Evolutionary conservation across 2,113 vertebrate genomes (phyloP), one percentile per base, ranked within the genome.

Genomic region (Pelecanus crispus): DNA sequence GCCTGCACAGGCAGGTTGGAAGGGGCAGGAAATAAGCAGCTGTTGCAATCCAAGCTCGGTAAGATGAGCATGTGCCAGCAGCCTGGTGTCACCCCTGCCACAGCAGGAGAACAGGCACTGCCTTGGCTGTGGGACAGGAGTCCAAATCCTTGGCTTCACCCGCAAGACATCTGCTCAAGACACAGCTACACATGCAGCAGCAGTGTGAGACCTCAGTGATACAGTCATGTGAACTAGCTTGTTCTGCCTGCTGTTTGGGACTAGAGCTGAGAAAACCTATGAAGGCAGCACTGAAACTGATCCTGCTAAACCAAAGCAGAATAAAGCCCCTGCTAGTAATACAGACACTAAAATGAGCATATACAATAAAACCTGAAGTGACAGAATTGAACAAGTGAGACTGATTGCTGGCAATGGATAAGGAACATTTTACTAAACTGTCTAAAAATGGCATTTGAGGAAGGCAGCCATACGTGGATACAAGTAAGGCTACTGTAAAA

Each of bases 171-270:
- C 38, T 17, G 25, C 40, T 40, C 18, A 12, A 6, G 32, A 42
- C 20, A 26, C 18, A 19, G 49, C 31, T 28, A 7, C 36, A 3
- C 5, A 1, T 13, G 15, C 10, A 1, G 36, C 56, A 32, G 32
- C 45, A 14, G 36, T 7, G 21, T 20, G 50, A 49, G 32, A 49
- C 26, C 55, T 9, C 36, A 24, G 61, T 2, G 0, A 3, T 14
- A 29, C 5, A 8, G 15, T 14, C 17, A 1, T 3, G 21, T 7
- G 2, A 49, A 36, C 10, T 1, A 24, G 12, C 11, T 47, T 12
- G 19, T 40, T 42, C 44, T 42, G 22, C 53, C 38, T 15, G 11
- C 13, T 9, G 8, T 14, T 5, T 22, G 28, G 61, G 45, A 36
- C 24, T 14, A 5, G 18, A 49, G n/a, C 9, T 44, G 47, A 8